Percentiles rank a stretch among this genome's conserved stretches.
These are phyloP conservation scores for Pomacea maculata DNA, from an alignment of 1,140 invertebrate species.

Conservation along the genomic window DNA sequence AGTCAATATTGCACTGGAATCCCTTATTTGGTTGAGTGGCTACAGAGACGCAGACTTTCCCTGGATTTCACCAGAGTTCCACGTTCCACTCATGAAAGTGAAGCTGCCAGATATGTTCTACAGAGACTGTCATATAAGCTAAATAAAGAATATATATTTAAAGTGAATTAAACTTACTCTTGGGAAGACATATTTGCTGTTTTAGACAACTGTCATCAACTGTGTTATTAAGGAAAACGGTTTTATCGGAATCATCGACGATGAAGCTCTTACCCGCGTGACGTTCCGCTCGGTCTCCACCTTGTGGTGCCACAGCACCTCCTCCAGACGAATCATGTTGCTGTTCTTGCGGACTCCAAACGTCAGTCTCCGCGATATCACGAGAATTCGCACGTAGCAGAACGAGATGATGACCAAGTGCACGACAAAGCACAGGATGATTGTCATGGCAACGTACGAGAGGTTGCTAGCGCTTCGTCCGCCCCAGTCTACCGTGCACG, in stretches of 20 bases:
- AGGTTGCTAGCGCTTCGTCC: background rate
- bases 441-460: constrained; percentile 21
- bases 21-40: too few species aligned
- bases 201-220: too few species aligned
- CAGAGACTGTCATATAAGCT: too few species aligned
- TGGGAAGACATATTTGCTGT: too few species aligned
- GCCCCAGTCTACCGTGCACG: constrained; percentile 34
- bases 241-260: background rate
- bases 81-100: too few species aligned
- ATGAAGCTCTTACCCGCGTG: constrained; percentile 6
- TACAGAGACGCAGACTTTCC: too few species aligned
- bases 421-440: constrained; percentile 21
- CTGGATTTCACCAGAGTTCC: too few species aligned
- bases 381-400: constrained; percentile 10
- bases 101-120: too few species aligned
- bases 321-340: constrained; percentile 1
- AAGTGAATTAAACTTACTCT: too few species aligned
- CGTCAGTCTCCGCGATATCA: constrained; percentile 5
- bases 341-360: constrained; percentile 1
- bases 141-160: too few species aligned
- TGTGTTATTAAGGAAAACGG: too few species aligned
- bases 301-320: constrained; percentile 24
- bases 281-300: constrained; percentile 16
- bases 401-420: constrained; percentile 22
- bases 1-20: too few species aligned